Conservation (phyloP, 2,888 invertebrate genomes). For the Aricia artaxerxes region DNA sequence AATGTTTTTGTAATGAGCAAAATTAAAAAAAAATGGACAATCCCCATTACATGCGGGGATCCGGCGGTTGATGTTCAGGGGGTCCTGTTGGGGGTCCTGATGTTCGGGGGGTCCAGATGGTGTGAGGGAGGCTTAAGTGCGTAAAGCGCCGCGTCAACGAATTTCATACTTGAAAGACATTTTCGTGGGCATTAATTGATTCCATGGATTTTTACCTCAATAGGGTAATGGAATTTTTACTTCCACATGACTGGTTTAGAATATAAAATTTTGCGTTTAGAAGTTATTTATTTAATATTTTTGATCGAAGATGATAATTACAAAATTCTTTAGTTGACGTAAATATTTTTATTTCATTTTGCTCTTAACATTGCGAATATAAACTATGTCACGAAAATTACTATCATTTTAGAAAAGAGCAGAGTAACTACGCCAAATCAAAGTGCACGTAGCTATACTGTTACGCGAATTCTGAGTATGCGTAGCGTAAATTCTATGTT, state of each 20-base stretch:
- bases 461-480: no score
- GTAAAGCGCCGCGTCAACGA: constrained; percentile 7
- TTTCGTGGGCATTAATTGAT: constrained; percentile 10
- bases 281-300: neutral
- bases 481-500: no score
- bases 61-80: neutral
- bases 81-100: neutral
- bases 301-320: neutral
- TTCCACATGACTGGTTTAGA: neutral
- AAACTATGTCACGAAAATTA: no score
- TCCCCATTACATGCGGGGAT: neutral
- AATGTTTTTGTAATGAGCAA: no score
- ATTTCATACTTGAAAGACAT: neutral
- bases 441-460: neutral
- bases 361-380: no score
- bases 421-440: neutral
- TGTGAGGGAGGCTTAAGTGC: constrained; percentile 9
- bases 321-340: neutral
- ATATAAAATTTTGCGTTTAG: neutral
- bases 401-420: neutral
- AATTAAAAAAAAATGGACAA: no score
- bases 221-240: neutral
- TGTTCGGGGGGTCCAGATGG: neutral
- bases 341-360: neutral
- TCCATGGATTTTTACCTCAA: neutral